Conservation (phyloP, 2,888 invertebrate species). For the Phyllotreta cruciferae region DNA sequence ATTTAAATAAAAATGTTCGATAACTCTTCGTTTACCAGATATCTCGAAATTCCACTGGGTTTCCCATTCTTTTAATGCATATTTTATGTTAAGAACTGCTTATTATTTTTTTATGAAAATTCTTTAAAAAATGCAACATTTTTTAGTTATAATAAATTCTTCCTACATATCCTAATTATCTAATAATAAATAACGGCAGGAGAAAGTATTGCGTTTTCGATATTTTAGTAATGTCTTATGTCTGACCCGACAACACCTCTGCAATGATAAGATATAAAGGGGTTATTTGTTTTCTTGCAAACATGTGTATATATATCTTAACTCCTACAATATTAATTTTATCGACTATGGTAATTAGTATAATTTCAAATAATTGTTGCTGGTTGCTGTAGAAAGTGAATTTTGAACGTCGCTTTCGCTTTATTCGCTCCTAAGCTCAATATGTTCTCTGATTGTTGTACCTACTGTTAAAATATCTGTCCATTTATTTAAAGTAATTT, state of each 20-base stretch:
- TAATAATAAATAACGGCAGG: neutral
- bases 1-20: neutral
- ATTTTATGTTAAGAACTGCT: too few species aligned
- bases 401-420: conserved; percentile 4
- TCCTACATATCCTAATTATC: neutral
- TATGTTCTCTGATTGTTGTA: too few species aligned
- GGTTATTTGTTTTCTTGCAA: neutral
- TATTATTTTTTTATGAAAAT: too few species aligned
- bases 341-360: conserved; percentile 4
- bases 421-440: neutral
- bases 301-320: neutral
- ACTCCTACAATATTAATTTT: conserved; percentile 17
- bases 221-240: conserved; percentile 1
- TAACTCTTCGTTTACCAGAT: too few species aligned
- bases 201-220: neutral
- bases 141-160: too few species aligned
- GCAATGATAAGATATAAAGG: conserved; percentile 10
- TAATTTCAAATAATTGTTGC: neutral
- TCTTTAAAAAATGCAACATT: too few species aligned
- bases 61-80: too few species aligned
- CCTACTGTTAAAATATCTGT: too few species aligned
- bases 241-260: conserved; percentile 4
- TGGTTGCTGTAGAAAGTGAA: neutral
- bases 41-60: too few species aligned
- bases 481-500: conserved; percentile 1